phyloP scores from a whole-genome alignment of 2,113 vertebrate species.

The Indicator maculatus region DNA sequence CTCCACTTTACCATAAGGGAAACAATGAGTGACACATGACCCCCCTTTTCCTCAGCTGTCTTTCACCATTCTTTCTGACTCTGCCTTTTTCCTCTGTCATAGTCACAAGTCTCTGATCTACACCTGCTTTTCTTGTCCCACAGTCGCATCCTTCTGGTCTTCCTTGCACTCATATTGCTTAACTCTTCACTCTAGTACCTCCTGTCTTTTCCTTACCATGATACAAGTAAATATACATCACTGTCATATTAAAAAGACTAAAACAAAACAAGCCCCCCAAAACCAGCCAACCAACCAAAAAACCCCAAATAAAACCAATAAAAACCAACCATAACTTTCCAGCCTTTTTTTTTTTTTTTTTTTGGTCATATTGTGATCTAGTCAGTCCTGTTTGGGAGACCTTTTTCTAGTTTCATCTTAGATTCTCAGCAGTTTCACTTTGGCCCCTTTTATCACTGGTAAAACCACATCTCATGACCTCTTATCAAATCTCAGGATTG shows the following conservation, averaged over 20 bases:
- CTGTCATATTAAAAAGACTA: neutral
- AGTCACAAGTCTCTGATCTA: neutral
- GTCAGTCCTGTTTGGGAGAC: neutral
- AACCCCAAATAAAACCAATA: too few relatives aligned
- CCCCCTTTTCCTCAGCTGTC: neutral
- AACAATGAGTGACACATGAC: neutral
- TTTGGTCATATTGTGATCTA: neutral
- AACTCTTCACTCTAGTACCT: neutral
- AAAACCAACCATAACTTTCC: neutral
- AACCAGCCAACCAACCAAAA: neutral
- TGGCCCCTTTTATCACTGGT: neutral
- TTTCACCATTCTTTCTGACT: neutral
- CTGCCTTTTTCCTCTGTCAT: neutral
- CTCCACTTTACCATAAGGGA: neutral
- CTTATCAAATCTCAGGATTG: neutral
- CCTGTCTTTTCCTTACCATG: neutral
- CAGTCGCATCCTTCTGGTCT: neutral
- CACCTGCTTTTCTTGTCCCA: neutral
- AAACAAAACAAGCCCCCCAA: neutral
- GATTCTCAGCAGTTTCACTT: neutral
- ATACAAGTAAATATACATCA: neutral
- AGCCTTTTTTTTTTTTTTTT: neutral
- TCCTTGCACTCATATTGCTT: neutral
- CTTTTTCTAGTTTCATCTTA: neutral
- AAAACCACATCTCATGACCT: neutral